Conservation (phyloP, 2,113 vertebrate species). For the Tapirus terrestris region DNA sequence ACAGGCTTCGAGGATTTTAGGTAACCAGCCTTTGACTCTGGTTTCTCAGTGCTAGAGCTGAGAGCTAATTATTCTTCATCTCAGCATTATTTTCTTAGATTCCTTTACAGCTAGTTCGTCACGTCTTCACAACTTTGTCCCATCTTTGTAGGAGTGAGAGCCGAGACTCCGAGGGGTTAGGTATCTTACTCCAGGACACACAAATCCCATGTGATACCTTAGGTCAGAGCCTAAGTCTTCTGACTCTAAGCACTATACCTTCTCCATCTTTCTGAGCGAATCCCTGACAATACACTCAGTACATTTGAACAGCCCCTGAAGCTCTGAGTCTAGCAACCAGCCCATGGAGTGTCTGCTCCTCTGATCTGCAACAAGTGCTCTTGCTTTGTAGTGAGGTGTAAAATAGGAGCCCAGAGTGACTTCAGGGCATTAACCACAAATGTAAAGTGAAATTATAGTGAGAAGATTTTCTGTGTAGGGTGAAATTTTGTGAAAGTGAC, state of each 20-base stretch:
- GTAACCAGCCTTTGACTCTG: not conserved
- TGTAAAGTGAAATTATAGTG: constrained; percentile 37
- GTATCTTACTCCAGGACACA: not conserved
- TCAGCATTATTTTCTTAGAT: not conserved
- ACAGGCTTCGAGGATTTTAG: not conserved
- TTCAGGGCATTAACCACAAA: not conserved
- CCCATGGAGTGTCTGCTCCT: not conserved
- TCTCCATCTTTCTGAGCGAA: not conserved
- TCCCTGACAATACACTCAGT: not conserved
- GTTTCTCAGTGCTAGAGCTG: not conserved
- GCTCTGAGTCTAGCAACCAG: not conserved
- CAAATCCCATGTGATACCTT: not conserved
- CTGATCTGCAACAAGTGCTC: not conserved
- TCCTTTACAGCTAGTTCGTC: not conserved
- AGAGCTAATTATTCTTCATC: not conserved
- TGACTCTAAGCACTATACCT: not conserved
- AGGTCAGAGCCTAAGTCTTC: not conserved
- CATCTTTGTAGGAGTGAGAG: not conserved
- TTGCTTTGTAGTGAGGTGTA: not conserved
- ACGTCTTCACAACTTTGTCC: not conserved
- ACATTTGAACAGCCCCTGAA: not conserved
- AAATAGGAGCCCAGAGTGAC: not conserved
- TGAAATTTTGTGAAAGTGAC: constrained; percentile 27
- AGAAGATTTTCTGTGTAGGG: not conserved
- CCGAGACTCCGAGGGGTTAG: not conserved